Evolutionary conservation across 2,113 vertebrate genomes (phyloP).

Genomic region (Gorilla gorilla): DNA sequence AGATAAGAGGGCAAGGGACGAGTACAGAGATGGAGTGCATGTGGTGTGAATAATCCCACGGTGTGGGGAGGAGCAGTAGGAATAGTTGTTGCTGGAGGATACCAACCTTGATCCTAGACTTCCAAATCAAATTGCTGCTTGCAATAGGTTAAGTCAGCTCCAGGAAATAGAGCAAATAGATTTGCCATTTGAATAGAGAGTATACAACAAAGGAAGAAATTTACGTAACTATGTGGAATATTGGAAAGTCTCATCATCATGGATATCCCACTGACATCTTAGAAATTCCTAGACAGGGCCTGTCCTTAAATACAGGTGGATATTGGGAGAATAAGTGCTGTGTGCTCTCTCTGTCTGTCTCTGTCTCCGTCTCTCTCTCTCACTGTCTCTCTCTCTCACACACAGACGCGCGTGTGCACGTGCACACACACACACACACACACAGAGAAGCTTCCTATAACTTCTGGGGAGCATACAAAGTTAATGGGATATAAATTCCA

Average conservation of each 20-base stretch:
- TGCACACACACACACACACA: too few relatives aligned
- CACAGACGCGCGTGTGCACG: too few relatives aligned
- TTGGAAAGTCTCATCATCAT: constrained; percentile 10
- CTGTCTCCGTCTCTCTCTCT: neutral
- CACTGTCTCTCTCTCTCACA: neutral
- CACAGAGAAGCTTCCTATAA: neutral
- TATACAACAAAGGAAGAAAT: neutral
- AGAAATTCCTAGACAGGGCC: neutral
- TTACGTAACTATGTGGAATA: neutral
- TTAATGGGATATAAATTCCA: constrained; percentile 19
- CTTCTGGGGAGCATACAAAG: neutral
- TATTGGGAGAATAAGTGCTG: neutral
- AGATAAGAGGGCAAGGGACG: neutral
- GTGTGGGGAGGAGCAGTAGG: neutral
- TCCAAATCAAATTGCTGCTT: neutral
- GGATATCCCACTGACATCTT: neutral
- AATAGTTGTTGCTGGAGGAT: accelerated
- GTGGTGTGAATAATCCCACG: accelerated
- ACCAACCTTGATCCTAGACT: neutral
- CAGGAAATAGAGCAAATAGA: neutral
- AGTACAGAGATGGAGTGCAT: accelerated
- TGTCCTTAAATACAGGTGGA: neutral
- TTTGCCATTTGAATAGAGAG: constrained; percentile 1
- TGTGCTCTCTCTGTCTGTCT: accelerated
- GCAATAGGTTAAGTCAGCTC: neutral